Percentiles rank a stretch among this genome's conserved stretches.
These are phyloP conservation scores for Pyrocoelia pectoralis DNA, from an alignment of 2,888 invertebrate species.

Conservation along the genomic window DNA sequence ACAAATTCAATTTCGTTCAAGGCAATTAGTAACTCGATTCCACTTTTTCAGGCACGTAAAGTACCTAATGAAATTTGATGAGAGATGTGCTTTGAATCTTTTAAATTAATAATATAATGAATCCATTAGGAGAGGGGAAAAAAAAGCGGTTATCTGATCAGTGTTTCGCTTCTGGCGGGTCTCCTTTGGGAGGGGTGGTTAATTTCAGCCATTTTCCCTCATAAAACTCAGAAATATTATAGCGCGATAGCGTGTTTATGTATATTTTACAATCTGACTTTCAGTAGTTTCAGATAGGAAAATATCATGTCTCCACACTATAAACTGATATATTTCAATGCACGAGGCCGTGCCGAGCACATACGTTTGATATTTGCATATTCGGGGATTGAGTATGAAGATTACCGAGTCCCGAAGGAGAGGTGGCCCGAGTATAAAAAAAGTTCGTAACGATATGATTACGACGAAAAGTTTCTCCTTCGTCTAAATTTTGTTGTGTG, in stretches of 20 bases:
- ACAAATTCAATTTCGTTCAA: too few relatives aligned
- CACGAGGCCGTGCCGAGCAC: conserved; percentile 66
- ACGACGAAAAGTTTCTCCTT: neutral
- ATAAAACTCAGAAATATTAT: conserved; percentile 3
- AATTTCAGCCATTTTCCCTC: neutral
- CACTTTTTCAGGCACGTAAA: too few relatives aligned
- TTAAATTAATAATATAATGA: too few relatives aligned
- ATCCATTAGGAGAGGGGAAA: too few relatives aligned
- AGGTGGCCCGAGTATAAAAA: conserved; percentile 64
- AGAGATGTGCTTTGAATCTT: too few relatives aligned
- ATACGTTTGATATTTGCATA: conserved; percentile 67
- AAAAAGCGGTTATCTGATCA: neutral
- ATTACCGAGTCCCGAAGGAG: conserved; percentile 63
- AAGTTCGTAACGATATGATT: conserved; percentile 55
- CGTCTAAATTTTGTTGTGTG: neutral
- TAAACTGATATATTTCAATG: conserved; percentile 67
- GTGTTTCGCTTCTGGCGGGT: neutral
- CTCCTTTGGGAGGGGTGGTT: neutral
- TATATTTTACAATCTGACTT: neutral
- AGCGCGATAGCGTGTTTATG: conserved; percentile 8
- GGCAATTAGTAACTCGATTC: too few relatives aligned
- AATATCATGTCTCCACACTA: conserved; percentile 54
- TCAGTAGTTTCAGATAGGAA: conserved; percentile 34
- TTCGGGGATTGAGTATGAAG: conserved; percentile 65
- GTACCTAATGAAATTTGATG: too few relatives aligned